Evolutionary conservation across 2,113 vertebrate species (phyloP).

Genomic region (Podarcis cretensis): DNA sequence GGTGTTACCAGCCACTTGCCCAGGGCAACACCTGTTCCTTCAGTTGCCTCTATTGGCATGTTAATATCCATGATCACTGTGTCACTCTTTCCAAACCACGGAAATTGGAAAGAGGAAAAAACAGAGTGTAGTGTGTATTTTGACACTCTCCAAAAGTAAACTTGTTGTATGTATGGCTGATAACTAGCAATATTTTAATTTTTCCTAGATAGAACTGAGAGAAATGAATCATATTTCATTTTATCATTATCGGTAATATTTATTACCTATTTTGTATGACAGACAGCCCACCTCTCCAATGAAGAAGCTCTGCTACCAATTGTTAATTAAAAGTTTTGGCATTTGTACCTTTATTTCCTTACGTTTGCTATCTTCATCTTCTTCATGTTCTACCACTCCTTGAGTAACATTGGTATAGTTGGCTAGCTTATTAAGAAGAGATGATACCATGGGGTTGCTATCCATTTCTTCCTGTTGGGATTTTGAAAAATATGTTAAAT

Average conservation of each 20-base stretch:
- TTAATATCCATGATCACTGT: not conserved
- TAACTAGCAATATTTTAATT: not conserved
- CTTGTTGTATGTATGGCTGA: no score
- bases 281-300: not conserved
- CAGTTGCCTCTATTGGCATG: not conserved
- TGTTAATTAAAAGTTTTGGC: not conserved
- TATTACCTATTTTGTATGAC: not conserved
- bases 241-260: no score
- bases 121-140: not conserved
- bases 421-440: slow-evolving; percentile 93
- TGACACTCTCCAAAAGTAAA: not conserved
- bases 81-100: not conserved
- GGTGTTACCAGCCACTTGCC: not conserved
- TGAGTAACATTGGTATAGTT: slow-evolving; percentile 97
- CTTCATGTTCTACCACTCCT: slow-evolving; percentile 95
- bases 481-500: slow-evolving; percentile 32
- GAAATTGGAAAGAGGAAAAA: not conserved
- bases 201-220: not conserved
- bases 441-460: slow-evolving; percentile 98
- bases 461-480: slow-evolving; percentile 94
- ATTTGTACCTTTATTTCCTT: slow-evolving; percentile 76
- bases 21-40: not conserved
- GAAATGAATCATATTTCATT: not conserved
- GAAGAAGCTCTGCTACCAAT: not conserved
- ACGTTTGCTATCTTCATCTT: slow-evolving; percentile 88